Percentiles rank a stretch among this genome's conserved stretches.
These are phyloP conservation scores for Poecilia velifera DNA, from an alignment of 2,797 vertebrate genomes.

Conservation along the genomic window DNA sequence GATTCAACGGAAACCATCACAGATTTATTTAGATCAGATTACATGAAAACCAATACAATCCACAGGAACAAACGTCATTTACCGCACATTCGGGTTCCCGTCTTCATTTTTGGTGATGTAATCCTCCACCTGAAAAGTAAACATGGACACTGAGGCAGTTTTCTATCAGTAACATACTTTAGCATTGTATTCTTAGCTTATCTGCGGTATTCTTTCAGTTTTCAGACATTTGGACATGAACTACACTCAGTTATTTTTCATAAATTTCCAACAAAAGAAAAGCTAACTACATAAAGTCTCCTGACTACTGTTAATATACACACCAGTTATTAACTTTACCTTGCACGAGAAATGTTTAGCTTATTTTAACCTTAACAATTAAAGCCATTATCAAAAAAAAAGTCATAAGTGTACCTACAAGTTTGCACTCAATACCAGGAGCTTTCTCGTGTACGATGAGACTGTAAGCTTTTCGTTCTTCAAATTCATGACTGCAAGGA, in stretches of 20 bases:
- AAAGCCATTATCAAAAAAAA: background rate
- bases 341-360: background rate
- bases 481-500: constrained; percentile 61
- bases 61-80: background rate
- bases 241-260: background rate
- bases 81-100: constrained; percentile 78
- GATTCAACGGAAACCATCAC: background rate
- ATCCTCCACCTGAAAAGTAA: constrained; percentile 69
- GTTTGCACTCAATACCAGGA: constrained; percentile 72
- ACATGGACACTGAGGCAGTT: background rate
- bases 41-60: background rate
- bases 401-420: constrained; percentile 79
- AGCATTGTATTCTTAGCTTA: background rate
- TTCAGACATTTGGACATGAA: background rate
- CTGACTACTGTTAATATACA: background rate
- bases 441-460: constrained; percentile 76
- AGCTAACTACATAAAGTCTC: background rate
- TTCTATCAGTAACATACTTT: background rate
- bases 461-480: constrained; percentile 81
- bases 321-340: too few relatives aligned
- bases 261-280: background rate
- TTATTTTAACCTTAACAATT: background rate
- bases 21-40: background rate
- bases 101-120: constrained; percentile 69
- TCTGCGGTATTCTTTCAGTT: background rate